Percentiles rank a stretch among this genome's conserved stretches.
Evolutionary conservation across 2,797 vertebrate species (phyloP).

Genomic region (Danio albolineatus): DNA sequence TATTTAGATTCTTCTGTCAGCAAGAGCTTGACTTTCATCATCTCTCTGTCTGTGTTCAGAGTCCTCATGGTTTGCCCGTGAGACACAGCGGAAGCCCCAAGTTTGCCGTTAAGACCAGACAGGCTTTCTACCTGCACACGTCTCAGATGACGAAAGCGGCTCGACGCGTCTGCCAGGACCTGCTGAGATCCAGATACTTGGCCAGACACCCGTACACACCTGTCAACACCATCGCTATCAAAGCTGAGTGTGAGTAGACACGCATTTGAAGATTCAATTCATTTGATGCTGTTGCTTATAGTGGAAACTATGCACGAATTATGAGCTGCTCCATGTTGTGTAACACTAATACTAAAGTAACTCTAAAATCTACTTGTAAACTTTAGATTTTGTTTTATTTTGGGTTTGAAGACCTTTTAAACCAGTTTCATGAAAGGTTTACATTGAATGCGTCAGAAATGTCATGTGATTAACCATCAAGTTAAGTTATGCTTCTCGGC

Average conservation of each 20-base stretch:
- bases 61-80: conserved; percentile 88
- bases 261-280: background rate
- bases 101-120: conserved; percentile 96
- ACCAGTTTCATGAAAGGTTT: background rate
- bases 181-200: conserved; percentile 87
- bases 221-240: conserved; percentile 94
- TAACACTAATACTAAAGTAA: too few species aligned
- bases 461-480: too few species aligned
- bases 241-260: conserved; percentile 90
- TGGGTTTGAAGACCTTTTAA: background rate
- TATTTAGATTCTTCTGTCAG: conserved; percentile 23
- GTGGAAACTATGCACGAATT: background rate
- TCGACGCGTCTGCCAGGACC: conserved; percentile 91
- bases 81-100: conserved; percentile 94
- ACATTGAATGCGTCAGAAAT: background rate
- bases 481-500: too few species aligned
- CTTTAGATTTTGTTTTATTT: too few species aligned
- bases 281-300: background rate
- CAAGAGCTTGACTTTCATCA: background rate
- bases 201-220: conserved; percentile 93
- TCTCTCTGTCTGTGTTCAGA: conserved; percentile 73
- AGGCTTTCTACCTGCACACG: conserved; percentile 96
- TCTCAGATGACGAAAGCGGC: conserved; percentile 88
- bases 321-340: too few species aligned
- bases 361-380: too few species aligned